These are phyloP conservation scores for Lynx canadensis DNA, from an alignment of 2,113 vertebrate species.

Conservation along the genomic window DNA sequence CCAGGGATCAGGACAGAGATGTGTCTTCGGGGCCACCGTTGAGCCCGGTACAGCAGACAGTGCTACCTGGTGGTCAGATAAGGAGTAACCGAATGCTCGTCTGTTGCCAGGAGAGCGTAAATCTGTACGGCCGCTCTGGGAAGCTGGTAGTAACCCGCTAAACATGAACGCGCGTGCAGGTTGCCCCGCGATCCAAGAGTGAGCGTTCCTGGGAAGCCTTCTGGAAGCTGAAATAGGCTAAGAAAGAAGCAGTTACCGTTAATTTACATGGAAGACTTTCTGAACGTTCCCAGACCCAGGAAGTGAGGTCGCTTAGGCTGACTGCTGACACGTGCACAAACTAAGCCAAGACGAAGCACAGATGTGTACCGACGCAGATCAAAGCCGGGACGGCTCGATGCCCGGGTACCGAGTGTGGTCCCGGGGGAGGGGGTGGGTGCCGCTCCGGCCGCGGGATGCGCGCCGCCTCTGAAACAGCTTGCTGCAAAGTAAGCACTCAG, in stretches of 20 bases:
- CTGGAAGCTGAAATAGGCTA: not conserved
- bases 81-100: not conserved
- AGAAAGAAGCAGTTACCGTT: not conserved
- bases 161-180: not conserved
- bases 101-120: not conserved
- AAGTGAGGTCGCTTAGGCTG: not conserved
- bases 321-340: not conserved
- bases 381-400: rapidly evolving
- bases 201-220: not conserved
- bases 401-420: not conserved
- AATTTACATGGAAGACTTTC: not conserved
- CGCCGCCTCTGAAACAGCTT: not conserved
- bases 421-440: not conserved
- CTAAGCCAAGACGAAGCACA: not conserved
- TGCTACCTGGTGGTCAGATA: not conserved
- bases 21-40: not conserved
- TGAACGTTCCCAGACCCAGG: not conserved
- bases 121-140: not conserved
- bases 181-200: not conserved
- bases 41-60: not conserved
- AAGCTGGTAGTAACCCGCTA: not conserved
- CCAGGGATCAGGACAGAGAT: not conserved
- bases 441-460: not conserved
- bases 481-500: not conserved
- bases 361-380: not conserved